These are phyloP conservation scores for Lathamus discolor DNA, from an alignment of 2,113 vertebrate genomes.

Conservation along the genomic window DNA sequence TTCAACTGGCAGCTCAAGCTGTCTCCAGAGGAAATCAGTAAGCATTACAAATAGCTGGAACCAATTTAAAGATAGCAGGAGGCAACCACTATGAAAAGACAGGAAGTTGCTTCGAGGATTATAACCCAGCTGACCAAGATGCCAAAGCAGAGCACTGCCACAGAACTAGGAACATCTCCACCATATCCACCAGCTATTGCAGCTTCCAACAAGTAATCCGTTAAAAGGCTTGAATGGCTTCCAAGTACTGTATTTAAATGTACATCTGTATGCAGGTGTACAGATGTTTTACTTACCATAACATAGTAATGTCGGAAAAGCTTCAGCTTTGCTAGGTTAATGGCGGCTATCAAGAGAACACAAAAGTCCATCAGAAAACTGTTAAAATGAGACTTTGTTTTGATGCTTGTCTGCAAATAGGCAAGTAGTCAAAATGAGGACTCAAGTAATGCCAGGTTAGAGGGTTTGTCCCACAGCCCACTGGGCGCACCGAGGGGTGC, in stretches of 20 bases:
- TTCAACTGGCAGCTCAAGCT: conserved; percentile 57
- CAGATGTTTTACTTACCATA: conserved; percentile 78
- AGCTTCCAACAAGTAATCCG: background rate
- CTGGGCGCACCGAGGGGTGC: background rate
- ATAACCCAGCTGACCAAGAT: background rate
- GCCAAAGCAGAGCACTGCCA: background rate
- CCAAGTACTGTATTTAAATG: background rate
- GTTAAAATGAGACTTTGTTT: background rate
- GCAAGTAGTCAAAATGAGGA: background rate
- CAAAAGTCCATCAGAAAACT: conserved; percentile 3
- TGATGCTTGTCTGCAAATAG: background rate
- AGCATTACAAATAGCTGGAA: conserved; percentile 39
- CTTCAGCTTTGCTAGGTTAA: conserved; percentile 88
- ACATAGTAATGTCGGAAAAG: conserved; percentile 90
- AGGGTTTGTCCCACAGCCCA: background rate
- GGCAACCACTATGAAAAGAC: background rate
- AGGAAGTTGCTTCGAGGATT: background rate
- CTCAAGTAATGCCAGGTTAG: background rate
- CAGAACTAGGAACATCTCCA: background rate
- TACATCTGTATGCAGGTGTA: background rate
- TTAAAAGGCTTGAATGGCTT: background rate
- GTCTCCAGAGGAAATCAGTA: conserved; percentile 43
- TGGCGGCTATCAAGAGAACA: conserved; percentile 78
- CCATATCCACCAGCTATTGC: background rate
- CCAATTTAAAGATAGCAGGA: conserved; percentile 26